Evolutionary conservation across 2,113 vertebrate species (phyloP).

Genomic region (Vidua chalybeata): DNA sequence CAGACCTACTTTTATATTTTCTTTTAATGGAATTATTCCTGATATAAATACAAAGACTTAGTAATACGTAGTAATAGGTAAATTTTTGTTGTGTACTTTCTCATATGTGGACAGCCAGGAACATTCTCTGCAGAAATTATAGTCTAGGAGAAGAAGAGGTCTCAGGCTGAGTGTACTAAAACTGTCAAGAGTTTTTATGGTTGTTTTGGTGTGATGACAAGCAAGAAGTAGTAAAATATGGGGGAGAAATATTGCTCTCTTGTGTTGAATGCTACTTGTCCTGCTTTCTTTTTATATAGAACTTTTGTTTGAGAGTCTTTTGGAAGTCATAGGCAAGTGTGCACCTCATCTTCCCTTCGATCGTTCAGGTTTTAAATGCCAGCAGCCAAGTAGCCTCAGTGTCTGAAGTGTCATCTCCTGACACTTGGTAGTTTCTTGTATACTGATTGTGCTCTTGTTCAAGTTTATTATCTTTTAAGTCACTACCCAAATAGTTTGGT

Average conservation of each 20-base stretch:
- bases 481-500: neutral
- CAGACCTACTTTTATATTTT: neutral
- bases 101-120: neutral
- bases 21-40: neutral
- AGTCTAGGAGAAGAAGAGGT: neutral
- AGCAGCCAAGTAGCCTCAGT: conserved; percentile 28
- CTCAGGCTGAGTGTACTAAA: neutral
- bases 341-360: neutral
- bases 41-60: neutral
- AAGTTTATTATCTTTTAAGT: neutral
- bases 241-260: neutral
- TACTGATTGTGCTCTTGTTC: neutral
- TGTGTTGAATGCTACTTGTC: neutral
- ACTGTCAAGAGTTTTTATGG: neutral
- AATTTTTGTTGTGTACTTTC: neutral
- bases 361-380: conserved; percentile 34
- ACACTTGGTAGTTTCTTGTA: conserved; percentile 27
- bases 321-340: conserved; percentile 29
- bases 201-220: neutral
- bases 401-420: conserved; percentile 8
- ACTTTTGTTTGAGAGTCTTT: conserved; percentile 52
- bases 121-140: neutral
- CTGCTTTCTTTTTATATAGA: conserved; percentile 27
- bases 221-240: neutral
- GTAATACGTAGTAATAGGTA: neutral